These are phyloP conservation scores for Caenorhabditis zanzibari DNA, from an alignment of 2,888 invertebrate species.

Conservation along the genomic window DNA sequence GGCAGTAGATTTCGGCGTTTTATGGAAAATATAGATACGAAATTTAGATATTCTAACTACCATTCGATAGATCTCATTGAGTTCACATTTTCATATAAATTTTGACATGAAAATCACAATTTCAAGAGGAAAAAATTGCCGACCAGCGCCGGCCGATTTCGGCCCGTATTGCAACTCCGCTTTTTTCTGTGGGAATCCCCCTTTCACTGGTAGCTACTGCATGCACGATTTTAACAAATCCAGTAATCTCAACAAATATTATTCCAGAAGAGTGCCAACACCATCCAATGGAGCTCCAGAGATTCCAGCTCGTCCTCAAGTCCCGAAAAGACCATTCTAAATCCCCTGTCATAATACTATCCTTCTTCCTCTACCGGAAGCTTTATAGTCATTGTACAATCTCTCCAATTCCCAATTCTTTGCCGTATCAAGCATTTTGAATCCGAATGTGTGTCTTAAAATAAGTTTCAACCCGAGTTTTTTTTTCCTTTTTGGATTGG, in stretches of 20 bases:
- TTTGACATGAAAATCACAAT: too few relatives aligned
- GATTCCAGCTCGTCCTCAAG: slow-evolving; percentile 74
- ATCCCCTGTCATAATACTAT: slow-evolving; percentile 27
- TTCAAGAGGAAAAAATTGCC: too few relatives aligned
- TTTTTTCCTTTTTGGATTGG: slow-evolving; percentile 24
- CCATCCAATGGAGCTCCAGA: slow-evolving; percentile 72
- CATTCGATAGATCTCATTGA: too few relatives aligned
- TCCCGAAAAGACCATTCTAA: slow-evolving; percentile 65
- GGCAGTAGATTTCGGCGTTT: too few relatives aligned
- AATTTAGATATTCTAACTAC: too few relatives aligned
- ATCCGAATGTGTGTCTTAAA: neutral
- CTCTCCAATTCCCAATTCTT: neutral
- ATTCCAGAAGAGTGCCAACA: slow-evolving; percentile 74
- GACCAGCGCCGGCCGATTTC: too few relatives aligned
- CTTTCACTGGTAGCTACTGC: too few relatives aligned
- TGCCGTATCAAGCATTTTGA: slow-evolving; percentile 25
- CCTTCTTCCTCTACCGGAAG: neutral
- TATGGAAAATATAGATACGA: too few relatives aligned
- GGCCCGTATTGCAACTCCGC: too few relatives aligned
- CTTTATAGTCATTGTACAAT: slow-evolving; percentile 34
- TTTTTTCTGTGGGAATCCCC: too few relatives aligned
- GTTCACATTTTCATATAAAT: too few relatives aligned
- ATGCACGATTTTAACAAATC: too few relatives aligned
- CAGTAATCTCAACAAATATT: neutral
- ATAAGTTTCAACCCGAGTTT: slow-evolving; percentile 25